Percentiles rank a stretch among this genome's conserved stretches.
These are phyloP conservation scores for Platyscapa corneri DNA, from an alignment of 1,140 invertebrate species.

Conservation along the genomic window DNA sequence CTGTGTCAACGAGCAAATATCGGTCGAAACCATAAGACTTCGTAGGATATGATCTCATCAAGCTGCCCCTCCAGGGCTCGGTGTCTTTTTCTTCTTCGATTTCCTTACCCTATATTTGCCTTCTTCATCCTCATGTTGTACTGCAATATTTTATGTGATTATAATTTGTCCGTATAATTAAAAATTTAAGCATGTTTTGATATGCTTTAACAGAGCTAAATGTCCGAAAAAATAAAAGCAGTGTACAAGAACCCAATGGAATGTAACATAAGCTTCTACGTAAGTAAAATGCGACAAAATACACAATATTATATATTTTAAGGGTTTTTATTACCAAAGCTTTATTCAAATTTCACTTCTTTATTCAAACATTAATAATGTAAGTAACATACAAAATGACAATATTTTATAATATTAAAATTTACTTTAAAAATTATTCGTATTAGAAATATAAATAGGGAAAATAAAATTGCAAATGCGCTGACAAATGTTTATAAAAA, in stretches of 20 bases:
- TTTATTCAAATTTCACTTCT: no score
- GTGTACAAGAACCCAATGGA: neutral
- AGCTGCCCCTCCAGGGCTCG: neutral
- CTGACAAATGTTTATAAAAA: no score
- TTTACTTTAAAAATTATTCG: no score
- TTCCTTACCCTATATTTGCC: neutral
- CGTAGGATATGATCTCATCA: conserved; percentile 38
- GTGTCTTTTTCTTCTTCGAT: neutral
- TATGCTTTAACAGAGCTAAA: neutral
- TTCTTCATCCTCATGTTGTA: neutral
- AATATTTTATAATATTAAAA: no score
- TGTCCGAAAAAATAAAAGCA: neutral
- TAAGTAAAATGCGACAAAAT: no score
- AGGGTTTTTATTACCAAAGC: no score
- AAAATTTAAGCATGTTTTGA: neutral
- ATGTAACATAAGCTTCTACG: no score
- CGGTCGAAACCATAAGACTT: neutral
- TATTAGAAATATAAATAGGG: no score
- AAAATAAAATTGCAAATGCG: no score
- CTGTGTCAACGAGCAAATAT: neutral
- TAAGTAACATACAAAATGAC: no score
- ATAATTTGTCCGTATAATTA: neutral
- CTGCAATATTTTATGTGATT: neutral
- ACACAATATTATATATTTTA: no score
- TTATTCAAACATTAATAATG: no score